Evolutionary conservation across 2,113 vertebrate genomes (phyloP), one percentile per base, ranked within the genome.

Genomic region (Oryzias curvinotus): DNA sequence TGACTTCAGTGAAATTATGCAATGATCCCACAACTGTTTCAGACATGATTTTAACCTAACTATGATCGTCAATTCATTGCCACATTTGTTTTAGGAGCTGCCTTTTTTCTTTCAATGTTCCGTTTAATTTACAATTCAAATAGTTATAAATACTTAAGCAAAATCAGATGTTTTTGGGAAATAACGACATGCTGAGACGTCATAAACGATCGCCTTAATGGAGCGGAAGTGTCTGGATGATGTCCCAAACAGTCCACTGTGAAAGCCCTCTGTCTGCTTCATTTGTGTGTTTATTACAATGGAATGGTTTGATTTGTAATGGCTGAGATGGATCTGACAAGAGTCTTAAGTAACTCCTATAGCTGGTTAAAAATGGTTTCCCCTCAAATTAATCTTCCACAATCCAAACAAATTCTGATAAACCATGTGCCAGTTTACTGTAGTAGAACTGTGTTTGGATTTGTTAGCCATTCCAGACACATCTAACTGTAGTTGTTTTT

Each of bases 361-460:
- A 56, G 60, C 67, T 62, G 41, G 57, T 62, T 72, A 13, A 44
- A 23, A 62, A 66, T 58, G 64, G 47, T 57, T 67, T 43, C 18
- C 63, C n/a, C 63, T 57, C 52, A 4, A 6, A 7, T 0, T 2
- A 55, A 45, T 42, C 48, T 21, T 69, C 60, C 69, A 50, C 60
- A 47, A 58, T 57, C 57, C 71, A 75, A 65, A 62, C 62, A 57
- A 73, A 49, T 54, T 56, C 68, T 74, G 62, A 48, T n/a, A 8
- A 68, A 56, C 18, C 1, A 75, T 68, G 61, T 47, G 4, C 19
- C 63, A 67, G 72, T 77, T 19, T 28, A 30, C 53, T 8, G 47
- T 23, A 17, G 13, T 53, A 63, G 63, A 73, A 64, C 71, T 73
- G 71, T 88, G 82, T 87, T 88, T 84, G 61, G 81, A 54, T 81